Base-by-base conservation (phyloP, 2,797 vertebrate species). In the Chloroceryle amazona region DNA sequence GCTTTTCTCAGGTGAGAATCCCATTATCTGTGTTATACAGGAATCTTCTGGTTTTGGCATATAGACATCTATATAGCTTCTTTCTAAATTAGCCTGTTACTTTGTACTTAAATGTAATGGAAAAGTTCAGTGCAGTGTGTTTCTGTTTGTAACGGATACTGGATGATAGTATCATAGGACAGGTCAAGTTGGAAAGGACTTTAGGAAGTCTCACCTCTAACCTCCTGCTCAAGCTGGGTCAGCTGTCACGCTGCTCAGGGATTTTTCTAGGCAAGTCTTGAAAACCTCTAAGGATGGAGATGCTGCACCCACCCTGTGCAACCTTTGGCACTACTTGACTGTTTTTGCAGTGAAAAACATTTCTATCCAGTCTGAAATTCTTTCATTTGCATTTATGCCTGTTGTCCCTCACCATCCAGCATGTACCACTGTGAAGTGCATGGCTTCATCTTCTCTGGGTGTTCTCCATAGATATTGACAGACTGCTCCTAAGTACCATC, bases 61-160 rank as follows among this genome's bases (percentile, higher is more conserved):
- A 60, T n/a, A 61, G 60, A 46, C 12, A 25, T 72, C 35, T 93
- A 35, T 51, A n/a, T 91, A 89, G 49, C 31, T 95, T 89, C 85
- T 83, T 93, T 96, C 81, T 92, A 91, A 93, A 86, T 86, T 89
- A 94, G 62, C 11, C 35, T 86, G 49, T 86, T 86, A 33, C 61
- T 89, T 57, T 90, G 35, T 81, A 17, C 55, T 81, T 85, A 61
- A 87, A 71, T 90, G 52, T 65, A 54, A 61, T 35, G 52, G 60
- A 91, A 90, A 55, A 25, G 49, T 39, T 76, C 80, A 67, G 57
- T 85, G 79, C 14, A 21, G 47, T 35, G 4, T 89, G 31, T 54
- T 73, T 94, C 83, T 91, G 18, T 76, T 51, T 52, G 25, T 42
- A 54, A 73, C 33, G 39, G 15, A 5, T 70, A 42, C 1, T 70